Base-by-base conservation (phyloP, 2,888 invertebrate genomes). In the Drosophila recens region DNA sequence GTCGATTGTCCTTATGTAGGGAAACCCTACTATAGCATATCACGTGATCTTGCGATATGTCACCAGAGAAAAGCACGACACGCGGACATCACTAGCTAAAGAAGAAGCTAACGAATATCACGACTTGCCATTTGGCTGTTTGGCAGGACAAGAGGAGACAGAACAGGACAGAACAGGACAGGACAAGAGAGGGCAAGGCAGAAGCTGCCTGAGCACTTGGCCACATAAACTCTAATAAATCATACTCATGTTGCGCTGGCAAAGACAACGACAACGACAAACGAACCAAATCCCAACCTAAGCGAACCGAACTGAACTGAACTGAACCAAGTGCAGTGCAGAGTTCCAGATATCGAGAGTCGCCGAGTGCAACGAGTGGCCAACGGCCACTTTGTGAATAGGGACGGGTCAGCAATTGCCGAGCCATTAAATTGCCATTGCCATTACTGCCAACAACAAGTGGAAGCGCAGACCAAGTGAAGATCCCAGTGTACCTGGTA, bases 221-320 rank as follows among this genome's bases (percentile, higher is more conserved):
- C 71, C 69, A 68, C 85, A 79, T 75, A 74, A 77, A 82, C 86
- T 74, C 59, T 65, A 82, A 90, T 90, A 90, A 90, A 90, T 90
- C 90, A 90, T 90, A 82, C 89, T 90, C 90, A 90, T 78, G 89
- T 90, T 90, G 81, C 78, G 58, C 80, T 71, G 64, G 69, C 79
- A 78, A 72, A 82, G 67, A 79, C 77, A 82, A 73, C 74, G 70
- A 62, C 78, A 77, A 72, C 27, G 27, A 27, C 27, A 62, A 54
- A 65, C 59, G 61, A 54, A 48, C 38, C 38, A 15, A 59, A 42
- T n/a, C 36, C 23, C 45, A 38, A 38, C 38, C 38, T 2, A 40
- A 13, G 20, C 23, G 10, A 43, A 23, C 38, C 30, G 33, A 65
- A 13, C 43, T 13, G 10, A 43, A 23, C 38, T 40, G 33, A 65